These are phyloP conservation scores for Syndactyla subalaris DNA, from an alignment of 2,797 vertebrate genomes.

Conservation along the genomic window DNA sequence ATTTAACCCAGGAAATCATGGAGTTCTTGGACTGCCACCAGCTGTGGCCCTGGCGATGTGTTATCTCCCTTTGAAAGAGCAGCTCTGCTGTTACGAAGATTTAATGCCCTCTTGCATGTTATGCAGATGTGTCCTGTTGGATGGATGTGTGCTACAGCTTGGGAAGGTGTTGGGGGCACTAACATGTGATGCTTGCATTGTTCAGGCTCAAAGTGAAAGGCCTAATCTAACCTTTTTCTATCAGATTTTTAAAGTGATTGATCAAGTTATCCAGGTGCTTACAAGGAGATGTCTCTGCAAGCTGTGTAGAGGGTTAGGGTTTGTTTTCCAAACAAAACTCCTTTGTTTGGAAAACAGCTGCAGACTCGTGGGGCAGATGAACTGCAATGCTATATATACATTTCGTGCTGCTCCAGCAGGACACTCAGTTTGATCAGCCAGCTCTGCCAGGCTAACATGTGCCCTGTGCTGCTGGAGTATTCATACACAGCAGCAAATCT, in stretches of 20 bases:
- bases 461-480: background rate
- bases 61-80: background rate
- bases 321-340: background rate
- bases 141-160: background rate
- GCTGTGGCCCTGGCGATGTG: background rate
- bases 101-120: background rate
- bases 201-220: background rate
- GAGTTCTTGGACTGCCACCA: background rate
- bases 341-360: background rate
- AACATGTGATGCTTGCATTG: background rate
- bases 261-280: background rate
- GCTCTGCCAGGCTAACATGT: background rate
- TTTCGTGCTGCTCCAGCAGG: background rate
- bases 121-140: background rate
- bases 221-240: background rate
- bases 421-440: background rate
- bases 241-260: background rate
- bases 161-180: background rate
- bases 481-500: conserved; percentile 42
- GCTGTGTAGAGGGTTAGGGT: background rate
- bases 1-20: background rate
- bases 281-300: background rate
- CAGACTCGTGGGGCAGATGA: background rate
- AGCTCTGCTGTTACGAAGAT: background rate
- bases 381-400: background rate